Evolutionary conservation across 2,113 vertebrate genomes (phyloP).

Genomic region (Oenanthe oenanthe): DNA sequence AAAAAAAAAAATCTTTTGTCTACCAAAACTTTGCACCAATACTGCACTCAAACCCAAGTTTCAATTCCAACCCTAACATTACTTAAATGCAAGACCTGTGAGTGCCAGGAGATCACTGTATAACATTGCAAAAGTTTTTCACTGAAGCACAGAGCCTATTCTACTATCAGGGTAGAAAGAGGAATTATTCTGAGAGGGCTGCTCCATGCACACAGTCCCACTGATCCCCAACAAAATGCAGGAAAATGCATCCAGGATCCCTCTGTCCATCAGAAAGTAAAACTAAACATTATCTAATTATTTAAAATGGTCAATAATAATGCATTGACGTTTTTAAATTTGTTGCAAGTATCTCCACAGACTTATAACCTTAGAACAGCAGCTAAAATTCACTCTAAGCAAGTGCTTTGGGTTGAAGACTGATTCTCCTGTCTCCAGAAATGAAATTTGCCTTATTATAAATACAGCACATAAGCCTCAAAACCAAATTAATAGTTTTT

Average conservation of each 20-base stretch:
- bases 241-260: background rate
- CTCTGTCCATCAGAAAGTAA: background rate
- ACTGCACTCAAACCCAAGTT: background rate
- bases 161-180: background rate
- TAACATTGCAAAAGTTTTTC: background rate
- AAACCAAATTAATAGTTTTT: background rate
- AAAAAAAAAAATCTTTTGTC: background rate
- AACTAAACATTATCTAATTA: background rate
- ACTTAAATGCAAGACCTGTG: background rate
- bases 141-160: background rate
- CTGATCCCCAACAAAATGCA: background rate
- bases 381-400: background rate
- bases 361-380: background rate
- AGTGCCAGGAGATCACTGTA: background rate
- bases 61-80: background rate
- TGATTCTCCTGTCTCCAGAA: background rate
- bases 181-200: background rate
- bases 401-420: background rate
- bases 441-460: background rate
- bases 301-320: background rate
- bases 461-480: background rate
- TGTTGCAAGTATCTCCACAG: background rate
- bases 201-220: background rate
- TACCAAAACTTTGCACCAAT: background rate
- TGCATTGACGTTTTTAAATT: background rate